Percentiles rank a stretch among this genome's conserved stretches.
phyloP scores from a whole-genome alignment of 2,797 vertebrate genomes.

The Zonotrichia albicollis region DNA sequence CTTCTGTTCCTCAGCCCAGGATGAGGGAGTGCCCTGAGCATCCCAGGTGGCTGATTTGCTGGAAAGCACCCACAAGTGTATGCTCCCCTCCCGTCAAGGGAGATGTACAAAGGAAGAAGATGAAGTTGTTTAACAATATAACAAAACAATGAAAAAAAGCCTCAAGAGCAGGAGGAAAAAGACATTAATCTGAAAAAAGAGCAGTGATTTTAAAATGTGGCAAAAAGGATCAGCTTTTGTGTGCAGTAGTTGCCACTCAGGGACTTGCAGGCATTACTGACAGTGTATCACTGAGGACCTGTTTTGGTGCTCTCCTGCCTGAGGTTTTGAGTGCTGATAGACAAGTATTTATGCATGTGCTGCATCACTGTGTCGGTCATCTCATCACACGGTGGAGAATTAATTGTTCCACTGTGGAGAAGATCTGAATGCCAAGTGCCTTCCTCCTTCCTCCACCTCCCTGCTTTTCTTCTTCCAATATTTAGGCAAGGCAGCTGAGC shows the following conservation, averaged over 20 bases:
- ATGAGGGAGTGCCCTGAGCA: neutral
- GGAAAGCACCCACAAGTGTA: neutral
- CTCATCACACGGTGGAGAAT: constrained; percentile 56
- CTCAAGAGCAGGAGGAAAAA: neutral
- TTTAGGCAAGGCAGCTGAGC: constrained; percentile 64
- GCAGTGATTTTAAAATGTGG: constrained; percentile 2
- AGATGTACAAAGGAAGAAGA: neutral
- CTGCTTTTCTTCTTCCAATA: constrained; percentile 10
- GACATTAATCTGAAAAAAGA: neutral
- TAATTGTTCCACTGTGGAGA: constrained; percentile 45
- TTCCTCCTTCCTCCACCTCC: neutral
- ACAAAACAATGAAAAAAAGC: neutral
- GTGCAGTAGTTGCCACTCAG: neutral
- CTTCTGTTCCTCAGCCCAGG: neutral
- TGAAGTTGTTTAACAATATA: neutral
- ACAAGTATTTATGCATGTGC: constrained; percentile 39
- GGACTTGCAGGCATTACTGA: constrained; percentile 20
- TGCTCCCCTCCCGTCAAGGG: neutral
- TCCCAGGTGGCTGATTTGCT: neutral
- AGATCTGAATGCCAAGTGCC: constrained; percentile 52
- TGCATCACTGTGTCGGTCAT: constrained; percentile 15
- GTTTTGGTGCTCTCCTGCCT: constrained; percentile 35
- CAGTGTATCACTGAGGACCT: neutral
- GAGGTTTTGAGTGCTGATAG: constrained; percentile 45
- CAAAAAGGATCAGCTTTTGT: constrained; percentile 42